Conservation (phyloP, 2,113 vertebrate species). For the Oxygymnocypris stewartii region DNA sequence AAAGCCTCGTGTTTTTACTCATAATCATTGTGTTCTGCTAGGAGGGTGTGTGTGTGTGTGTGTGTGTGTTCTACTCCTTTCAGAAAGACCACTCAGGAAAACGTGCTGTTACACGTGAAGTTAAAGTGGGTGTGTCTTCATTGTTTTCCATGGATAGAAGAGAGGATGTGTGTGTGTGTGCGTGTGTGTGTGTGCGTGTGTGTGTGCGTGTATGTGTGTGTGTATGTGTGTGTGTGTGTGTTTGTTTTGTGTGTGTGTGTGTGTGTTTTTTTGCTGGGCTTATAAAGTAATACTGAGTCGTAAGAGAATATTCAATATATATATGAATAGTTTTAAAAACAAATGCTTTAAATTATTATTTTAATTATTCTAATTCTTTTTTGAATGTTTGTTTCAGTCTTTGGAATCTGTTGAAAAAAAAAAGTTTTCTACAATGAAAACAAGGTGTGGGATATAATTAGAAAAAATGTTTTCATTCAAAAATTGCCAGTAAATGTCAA, state of each 20-base stretch:
- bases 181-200: constrained; percentile 4
- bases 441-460: too few relatives aligned
- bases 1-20: not conserved
- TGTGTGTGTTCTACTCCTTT: not conserved
- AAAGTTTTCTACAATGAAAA: too few relatives aligned
- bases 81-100: constrained; percentile 59
- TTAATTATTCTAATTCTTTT: too few relatives aligned
- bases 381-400: too few relatives aligned
- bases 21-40: constrained; percentile 12
- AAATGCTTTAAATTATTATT: too few relatives aligned
- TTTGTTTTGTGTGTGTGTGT: too few relatives aligned
- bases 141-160: constrained; percentile 71
- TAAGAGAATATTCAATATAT: constrained; percentile 48
- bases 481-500: too few relatives aligned
- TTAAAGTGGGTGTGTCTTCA: constrained; percentile 62
- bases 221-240: too few relatives aligned
- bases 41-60: not conserved
- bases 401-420: too few relatives aligned
- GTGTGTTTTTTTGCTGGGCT: not conserved
- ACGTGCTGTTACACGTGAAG: constrained; percentile 69
- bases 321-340: not conserved
- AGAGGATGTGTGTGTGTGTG: constrained; percentile 42
- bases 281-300: not conserved
- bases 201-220: too few relatives aligned
- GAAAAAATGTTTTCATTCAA: too few relatives aligned